Evolutionary conservation across 1,140 invertebrate species (phyloP).

Genomic region (Pachypeltis micranthus): DNA sequence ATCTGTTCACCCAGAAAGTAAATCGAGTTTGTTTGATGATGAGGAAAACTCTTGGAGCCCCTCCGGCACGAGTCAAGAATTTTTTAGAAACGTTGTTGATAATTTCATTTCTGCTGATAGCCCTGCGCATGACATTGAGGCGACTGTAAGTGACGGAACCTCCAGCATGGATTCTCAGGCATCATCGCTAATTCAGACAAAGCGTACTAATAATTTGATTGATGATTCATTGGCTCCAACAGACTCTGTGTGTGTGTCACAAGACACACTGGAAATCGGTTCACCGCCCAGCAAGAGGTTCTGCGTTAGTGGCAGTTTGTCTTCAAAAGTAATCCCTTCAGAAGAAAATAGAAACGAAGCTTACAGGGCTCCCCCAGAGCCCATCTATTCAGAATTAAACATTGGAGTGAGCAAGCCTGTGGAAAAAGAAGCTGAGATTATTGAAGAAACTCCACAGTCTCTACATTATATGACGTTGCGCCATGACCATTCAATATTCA

Average conservation of each 20-base stretch:
- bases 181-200: neutral
- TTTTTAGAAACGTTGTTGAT: neutral
- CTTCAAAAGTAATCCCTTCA: neutral
- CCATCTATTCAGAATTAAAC: neutral
- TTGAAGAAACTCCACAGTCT: neutral
- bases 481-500: constrained; percentile 8
- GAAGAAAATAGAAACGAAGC: neutral
- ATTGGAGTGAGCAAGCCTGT: neutral
- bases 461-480: constrained; percentile 12
- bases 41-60: neutral
- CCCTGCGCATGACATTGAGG: neutral
- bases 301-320: too few relatives aligned
- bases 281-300: neutral
- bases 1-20: neutral
- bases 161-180: neutral
- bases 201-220: neutral
- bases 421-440: neutral
- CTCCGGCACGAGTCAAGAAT: neutral
- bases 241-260: too few relatives aligned
- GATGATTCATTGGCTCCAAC: neutral
- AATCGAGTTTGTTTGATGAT: neutral
- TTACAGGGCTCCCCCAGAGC: neutral
- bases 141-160: neutral
- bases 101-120: neutral
- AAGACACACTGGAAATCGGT: neutral